Base-by-base conservation (phyloP, 2,113 vertebrate species). In the Pteropus alecto region DNA sequence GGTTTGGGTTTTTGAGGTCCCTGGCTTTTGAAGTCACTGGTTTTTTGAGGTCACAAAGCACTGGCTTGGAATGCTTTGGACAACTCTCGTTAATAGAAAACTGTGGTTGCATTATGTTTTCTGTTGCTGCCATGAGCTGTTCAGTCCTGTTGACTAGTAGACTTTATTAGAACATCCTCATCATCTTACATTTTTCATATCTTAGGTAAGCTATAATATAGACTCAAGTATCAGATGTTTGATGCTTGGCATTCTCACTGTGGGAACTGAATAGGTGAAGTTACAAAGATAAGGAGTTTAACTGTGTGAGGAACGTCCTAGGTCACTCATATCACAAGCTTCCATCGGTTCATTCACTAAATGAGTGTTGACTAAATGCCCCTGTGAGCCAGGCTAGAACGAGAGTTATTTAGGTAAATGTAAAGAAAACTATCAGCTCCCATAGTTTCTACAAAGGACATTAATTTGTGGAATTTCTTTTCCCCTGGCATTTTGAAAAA, bases 381-480 rank as follows among this genome's bases (percentile, higher is more conserved):
- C 9, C 33, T 5, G 0, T 21, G 35, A 48, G 65, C 65, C 63
- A 48, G 67, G 41, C 35, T 0, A 76, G n/a, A 48, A 33, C 2
- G 9, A 35, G 54, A 94, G 43, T 91, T 21, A 54, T 26, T 54
- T 26, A 28, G n/a, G 2, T 24, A 41, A 63, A 79, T 12, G 2
- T 14, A 14, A 56, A 60, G 61, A 58, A 51, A 76, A 85, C 19
- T 4, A 1, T 33, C 4, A 41, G 28, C 54, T 90, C 65, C 11
- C n/a, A 16, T 70, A 3, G 13, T 48, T 82, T 12, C 19, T 16
- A 51, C 77, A n/a, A 33, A 43, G 58, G 68, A 41, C 74, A 58
- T 77, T 35, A 28, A 83, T 90, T 70, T 74, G 58, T 93, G 82
- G 15, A 68, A 46, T 91, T 60, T 24, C 24, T 30, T 48, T 67